Percentiles rank a stretch among this genome's conserved stretches.
Conservation (phyloP, 2,797 vertebrate genomes). For the Labeo calbasu region DNA sequence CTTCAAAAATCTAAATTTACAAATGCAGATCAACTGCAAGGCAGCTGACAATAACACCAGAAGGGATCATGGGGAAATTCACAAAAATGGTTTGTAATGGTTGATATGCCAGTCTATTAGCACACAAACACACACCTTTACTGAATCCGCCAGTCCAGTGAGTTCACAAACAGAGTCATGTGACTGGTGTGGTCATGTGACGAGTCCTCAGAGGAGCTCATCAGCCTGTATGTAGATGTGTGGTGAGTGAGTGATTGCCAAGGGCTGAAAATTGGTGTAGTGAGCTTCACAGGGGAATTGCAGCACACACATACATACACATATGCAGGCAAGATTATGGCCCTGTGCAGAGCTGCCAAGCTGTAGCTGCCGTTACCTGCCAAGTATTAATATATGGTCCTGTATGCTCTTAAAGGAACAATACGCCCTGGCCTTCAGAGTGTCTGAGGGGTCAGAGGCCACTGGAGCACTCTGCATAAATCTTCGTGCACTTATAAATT, state of each 20-base stretch:
- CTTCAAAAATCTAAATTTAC: neutral
- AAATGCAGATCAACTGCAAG: neutral
- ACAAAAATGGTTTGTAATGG: neutral
- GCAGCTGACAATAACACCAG: neutral
- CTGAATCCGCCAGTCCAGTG: slow-evolving; percentile 27
- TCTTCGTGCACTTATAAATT: slow-evolving; percentile 27
- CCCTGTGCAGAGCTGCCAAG: slow-evolving; percentile 70
- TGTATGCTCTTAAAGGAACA: slow-evolving; percentile 70
- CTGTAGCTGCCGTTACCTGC: slow-evolving; percentile 71
- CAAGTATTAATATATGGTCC: slow-evolving; percentile 75
- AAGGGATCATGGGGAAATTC: neutral
- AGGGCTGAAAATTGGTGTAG: slow-evolving; percentile 82
- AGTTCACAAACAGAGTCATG: slow-evolving; percentile 46
- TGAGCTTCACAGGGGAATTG: slow-evolving; percentile 82
- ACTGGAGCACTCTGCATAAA: slow-evolving; percentile 45
- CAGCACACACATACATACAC: slow-evolving; percentile 43
- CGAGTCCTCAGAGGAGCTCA: slow-evolving; percentile 78
- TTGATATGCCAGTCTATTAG: neutral
- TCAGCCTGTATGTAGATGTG: slow-evolving; percentile 84
- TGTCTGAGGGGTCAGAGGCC: slow-evolving; percentile 67
- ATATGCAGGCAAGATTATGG: slow-evolving; percentile 75
- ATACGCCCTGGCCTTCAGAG: slow-evolving; percentile 67
- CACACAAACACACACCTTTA: slow-evolving; percentile 22
- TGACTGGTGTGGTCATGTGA: slow-evolving; percentile 71
- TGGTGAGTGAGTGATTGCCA: slow-evolving; percentile 84